Evolutionary conservation across 2,888 invertebrate genomes (phyloP).

Genomic region (Strigamia crassipes): DNA sequence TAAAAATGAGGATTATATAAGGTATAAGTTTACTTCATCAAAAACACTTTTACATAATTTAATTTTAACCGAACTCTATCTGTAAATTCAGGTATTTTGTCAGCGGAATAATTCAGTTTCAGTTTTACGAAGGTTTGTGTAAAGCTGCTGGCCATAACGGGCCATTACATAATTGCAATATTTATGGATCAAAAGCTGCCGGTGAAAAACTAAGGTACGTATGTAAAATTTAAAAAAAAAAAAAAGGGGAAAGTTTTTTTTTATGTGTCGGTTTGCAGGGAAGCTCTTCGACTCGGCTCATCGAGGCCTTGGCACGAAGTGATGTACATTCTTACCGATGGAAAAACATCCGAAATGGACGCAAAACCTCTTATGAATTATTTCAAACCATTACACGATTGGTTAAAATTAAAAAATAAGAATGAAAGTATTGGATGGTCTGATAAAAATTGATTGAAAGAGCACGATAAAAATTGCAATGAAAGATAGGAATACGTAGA

Average conservation of each 20-base stretch:
- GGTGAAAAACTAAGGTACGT: slow-evolving; percentile 81
- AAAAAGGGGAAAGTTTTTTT: neutral
- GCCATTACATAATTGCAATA: slow-evolving; percentile 86
- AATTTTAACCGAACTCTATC: neutral
- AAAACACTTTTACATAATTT: too few species aligned
- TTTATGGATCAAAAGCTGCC: slow-evolving; percentile 85
- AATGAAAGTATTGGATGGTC: slow-evolving; percentile 73
- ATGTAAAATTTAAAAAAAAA: neutral
- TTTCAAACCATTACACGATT: slow-evolving; percentile 69
- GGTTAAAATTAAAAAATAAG: slow-evolving; percentile 68
- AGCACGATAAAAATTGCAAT: neutral
- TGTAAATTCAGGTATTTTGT: slow-evolving; percentile 82
- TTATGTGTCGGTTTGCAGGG: slow-evolving; percentile 51
- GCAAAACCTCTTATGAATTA: slow-evolving; percentile 78
- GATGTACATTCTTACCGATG: slow-evolving; percentile 79
- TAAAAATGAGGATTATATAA: slow-evolving; percentile 2
- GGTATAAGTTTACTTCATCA: neutral
- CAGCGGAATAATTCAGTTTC: slow-evolving; percentile 91
- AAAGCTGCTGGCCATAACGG: slow-evolving; percentile 79
- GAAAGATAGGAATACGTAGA: neutral
- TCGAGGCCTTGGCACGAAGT: slow-evolving; percentile 69
- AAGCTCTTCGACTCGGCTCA: slow-evolving; percentile 61
- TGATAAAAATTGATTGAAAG: neutral
- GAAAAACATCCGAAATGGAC: slow-evolving; percentile 65
- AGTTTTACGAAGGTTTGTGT: slow-evolving; percentile 84